Percentiles rank a stretch among this genome's conserved stretches.
phyloP scores from a whole-genome alignment of 2,797 vertebrate genomes.

The Cichlasoma orientale region DNA sequence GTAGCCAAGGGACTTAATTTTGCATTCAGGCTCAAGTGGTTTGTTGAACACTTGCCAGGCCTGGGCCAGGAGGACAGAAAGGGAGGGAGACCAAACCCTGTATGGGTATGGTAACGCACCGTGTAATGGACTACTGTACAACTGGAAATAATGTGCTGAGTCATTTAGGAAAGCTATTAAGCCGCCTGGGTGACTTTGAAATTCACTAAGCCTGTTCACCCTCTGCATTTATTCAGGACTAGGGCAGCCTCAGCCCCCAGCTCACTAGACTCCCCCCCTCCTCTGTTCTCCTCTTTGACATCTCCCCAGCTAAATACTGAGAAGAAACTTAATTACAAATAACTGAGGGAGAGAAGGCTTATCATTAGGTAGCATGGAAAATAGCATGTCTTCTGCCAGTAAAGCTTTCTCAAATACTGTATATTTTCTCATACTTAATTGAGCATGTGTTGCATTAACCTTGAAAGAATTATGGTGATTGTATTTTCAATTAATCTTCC shows the following conservation, averaged over 20 bases:
- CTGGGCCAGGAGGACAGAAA: conserved; percentile 54
- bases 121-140: conserved; percentile 77
- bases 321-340: conserved; percentile 75
- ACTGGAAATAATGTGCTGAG: conserved; percentile 78
- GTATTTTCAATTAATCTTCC: conserved; percentile 71
- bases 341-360: conserved; percentile 52
- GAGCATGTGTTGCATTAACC: conserved; percentile 73
- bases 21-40: conserved; percentile 75
- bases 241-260: conserved; percentile 54
- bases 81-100: conserved; percentile 45
- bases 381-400: conserved; percentile 50
- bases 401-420: conserved; percentile 44
- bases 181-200: conserved; percentile 77
- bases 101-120: conserved; percentile 62
- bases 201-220: conserved; percentile 73
- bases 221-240: conserved; percentile 67
- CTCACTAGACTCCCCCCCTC: conserved; percentile 14
- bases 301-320: conserved; percentile 60
- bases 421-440: conserved; percentile 61
- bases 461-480: conserved; percentile 65
- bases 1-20: conserved; percentile 62
- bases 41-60: conserved; percentile 74
- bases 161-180: conserved; percentile 79
- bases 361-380: conserved; percentile 57
- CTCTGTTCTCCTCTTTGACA: conserved; percentile 60